phyloP scores from a whole-genome alignment of 64 coral and sea anemone species.

The Astreopora myriophthalma region DNA sequence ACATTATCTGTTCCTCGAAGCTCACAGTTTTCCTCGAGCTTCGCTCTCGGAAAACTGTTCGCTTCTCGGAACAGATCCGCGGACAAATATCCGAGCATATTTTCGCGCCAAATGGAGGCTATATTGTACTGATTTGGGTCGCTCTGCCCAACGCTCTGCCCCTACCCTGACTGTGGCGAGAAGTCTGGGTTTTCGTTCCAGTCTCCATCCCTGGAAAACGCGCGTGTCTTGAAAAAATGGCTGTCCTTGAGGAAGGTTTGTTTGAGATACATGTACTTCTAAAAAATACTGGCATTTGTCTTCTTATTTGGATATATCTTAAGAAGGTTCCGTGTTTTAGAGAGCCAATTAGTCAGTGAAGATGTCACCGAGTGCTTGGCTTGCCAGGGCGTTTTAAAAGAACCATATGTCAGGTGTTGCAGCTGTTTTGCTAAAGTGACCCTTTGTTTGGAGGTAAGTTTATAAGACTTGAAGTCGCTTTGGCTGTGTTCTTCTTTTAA shows the following conservation, averaged over 20 bases:
- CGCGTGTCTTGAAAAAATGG: constrained; percentile 12
- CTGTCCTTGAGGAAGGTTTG: constrained; percentile 29
- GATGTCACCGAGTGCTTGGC: constrained; percentile 28
- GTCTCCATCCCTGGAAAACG: not conserved
- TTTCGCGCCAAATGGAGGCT: too few species aligned
- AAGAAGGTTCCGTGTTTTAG: not conserved
- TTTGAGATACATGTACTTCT: not conserved
- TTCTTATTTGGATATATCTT: not conserved
- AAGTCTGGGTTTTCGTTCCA: not conserved
- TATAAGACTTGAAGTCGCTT: not conserved
- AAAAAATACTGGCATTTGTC: not conserved
- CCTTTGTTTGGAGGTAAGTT: constrained; percentile 44
- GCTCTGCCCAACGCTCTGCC: too few species aligned
- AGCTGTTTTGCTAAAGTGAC: constrained; percentile 2
- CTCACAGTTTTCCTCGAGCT: too few species aligned
- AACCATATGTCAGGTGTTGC: constrained; percentile 48
- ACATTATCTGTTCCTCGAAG: too few species aligned
- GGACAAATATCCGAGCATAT: too few species aligned
- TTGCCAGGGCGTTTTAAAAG: constrained; percentile 33
- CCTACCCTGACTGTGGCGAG: too few species aligned
- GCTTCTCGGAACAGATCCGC: too few species aligned
- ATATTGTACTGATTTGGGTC: too few species aligned
- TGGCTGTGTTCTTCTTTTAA: not conserved
- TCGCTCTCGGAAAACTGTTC: too few species aligned
- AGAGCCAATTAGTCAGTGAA: not conserved